phyloP scores from a whole-genome alignment of 2,888 invertebrate genomes.

The Ichneumon xanthorius region DNA sequence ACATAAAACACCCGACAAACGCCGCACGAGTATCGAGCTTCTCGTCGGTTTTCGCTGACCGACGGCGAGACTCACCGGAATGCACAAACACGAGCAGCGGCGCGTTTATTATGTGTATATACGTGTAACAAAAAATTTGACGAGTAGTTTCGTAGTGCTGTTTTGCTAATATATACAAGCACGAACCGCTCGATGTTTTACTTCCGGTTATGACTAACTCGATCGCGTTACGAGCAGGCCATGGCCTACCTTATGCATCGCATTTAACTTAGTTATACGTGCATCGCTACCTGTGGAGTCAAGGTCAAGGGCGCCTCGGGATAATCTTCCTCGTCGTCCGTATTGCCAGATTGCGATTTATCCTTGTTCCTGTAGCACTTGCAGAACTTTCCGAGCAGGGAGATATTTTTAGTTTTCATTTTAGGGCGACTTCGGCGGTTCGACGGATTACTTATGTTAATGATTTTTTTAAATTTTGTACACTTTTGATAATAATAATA shows the following conservation, averaged over 20 bases:
- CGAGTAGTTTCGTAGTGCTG: no score
- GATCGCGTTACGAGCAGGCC: background rate
- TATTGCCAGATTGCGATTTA: slow-evolving; percentile 61
- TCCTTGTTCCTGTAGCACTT: slow-evolving; percentile 77
- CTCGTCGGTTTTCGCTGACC: slow-evolving; percentile 48
- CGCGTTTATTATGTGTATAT: background rate
- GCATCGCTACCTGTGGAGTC: slow-evolving; percentile 71
- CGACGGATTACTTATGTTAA: background rate
- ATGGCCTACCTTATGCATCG: background rate
- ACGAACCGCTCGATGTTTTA: background rate
- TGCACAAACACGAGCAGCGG: background rate
- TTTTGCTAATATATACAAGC: background rate
- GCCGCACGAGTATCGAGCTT: slow-evolving; percentile 31
- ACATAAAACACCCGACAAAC: background rate
- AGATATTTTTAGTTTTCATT: slow-evolving; percentile 80
- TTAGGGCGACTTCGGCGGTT: slow-evolving; percentile 25
- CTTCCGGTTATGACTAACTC: background rate
- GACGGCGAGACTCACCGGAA: slow-evolving; percentile 26
- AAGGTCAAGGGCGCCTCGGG: slow-evolving; percentile 58
- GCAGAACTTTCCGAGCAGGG: slow-evolving; percentile 78
- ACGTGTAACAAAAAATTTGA: background rate
- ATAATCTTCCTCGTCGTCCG: slow-evolving; percentile 64
- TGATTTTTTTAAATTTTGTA: background rate
- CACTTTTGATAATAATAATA: background rate
- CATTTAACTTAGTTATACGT: background rate